These are phyloP conservation scores for Sebastes ruberrimus DNA, from an alignment of 2,797 vertebrate genomes.

Conservation along the genomic window DNA sequence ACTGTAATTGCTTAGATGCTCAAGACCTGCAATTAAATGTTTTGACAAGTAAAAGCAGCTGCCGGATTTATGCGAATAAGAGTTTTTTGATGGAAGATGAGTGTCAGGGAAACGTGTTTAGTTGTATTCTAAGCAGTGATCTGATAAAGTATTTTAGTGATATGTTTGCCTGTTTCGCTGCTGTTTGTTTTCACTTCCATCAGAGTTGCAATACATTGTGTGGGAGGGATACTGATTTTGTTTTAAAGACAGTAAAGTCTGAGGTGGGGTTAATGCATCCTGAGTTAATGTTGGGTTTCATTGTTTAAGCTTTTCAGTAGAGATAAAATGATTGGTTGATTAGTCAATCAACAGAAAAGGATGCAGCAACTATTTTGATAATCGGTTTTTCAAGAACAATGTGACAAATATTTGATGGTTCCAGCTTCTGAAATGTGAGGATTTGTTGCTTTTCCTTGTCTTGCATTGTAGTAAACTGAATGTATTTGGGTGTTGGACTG, in stretches of 20 bases:
- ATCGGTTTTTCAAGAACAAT: too few relatives aligned
- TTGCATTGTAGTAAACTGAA: not conserved
- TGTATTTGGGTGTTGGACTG: not conserved
- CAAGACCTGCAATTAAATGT: not conserved
- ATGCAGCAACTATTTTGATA: too few relatives aligned
- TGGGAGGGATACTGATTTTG: not conserved
- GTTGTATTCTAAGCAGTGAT: not conserved
- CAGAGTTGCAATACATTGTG: not conserved
- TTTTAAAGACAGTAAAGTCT: not conserved
- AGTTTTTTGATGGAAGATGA: slow-evolving; percentile 6
- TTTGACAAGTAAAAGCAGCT: slow-evolving; percentile 25
- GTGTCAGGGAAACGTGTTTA: not conserved
- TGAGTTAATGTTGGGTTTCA: not conserved
- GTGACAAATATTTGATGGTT: not conserved
- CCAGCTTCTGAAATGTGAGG: not conserved
- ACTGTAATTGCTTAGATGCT: slow-evolving; percentile 30
- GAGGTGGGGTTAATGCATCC: not conserved
- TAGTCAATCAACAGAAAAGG: not conserved
- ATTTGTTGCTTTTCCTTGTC: not conserved
- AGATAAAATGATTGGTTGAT: not conserved
- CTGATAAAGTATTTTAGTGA: not conserved
- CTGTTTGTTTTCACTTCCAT: not conserved
- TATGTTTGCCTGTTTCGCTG: not conserved
- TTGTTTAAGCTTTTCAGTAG: not conserved
- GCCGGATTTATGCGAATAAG: slow-evolving; percentile 17